A percentile compares a stretch with the other conserved stretches of the same genome.
Conservation (phyloP, 1,140 invertebrate genomes). For the Caenorhabditis briggsae region DNA sequence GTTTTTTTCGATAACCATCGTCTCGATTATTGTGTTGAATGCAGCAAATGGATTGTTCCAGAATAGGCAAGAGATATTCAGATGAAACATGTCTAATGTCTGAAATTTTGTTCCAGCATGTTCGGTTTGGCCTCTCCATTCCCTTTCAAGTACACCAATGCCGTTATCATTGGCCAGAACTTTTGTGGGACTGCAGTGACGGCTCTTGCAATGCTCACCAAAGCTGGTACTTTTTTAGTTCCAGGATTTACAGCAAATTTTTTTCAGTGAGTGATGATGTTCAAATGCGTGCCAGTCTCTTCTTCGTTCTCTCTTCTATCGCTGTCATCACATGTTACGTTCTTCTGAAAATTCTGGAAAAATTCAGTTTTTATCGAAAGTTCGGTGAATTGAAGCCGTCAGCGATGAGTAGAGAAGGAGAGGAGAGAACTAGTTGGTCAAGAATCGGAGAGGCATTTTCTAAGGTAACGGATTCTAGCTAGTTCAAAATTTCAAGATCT, state of each 20-base stretch:
- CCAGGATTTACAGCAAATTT: no score
- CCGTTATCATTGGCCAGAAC: constrained; percentile 20
- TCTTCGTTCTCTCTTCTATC: constrained; percentile 9
- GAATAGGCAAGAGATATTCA: constrained; percentile 78
- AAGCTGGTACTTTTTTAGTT: constrained; percentile 67
- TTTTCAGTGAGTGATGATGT: constrained; percentile 9
- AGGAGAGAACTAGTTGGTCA: neutral
- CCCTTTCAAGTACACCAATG: constrained; percentile 36
- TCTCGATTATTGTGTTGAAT: constrained; percentile 1
- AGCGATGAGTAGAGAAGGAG: neutral
- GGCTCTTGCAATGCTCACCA: neutral
- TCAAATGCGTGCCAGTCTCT: constrained; percentile 32
- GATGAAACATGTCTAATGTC: neutral
- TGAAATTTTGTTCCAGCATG: neutral
- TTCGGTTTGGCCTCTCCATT: constrained; percentile 22
- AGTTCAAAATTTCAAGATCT: neutral
- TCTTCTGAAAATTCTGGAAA: constrained; percentile 6
- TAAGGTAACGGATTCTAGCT: constrained; percentile 47
- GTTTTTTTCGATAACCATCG: constrained; percentile 2
- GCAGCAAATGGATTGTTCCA: constrained; percentile 26
- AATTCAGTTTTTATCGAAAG: neutral
- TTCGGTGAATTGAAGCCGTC: neutral
- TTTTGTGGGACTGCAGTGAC: constrained; percentile 31
- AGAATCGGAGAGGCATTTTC: constrained; percentile 59
- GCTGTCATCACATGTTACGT: constrained; percentile 13